Percentiles rank a stretch among this genome's conserved stretches.
phyloP scores from a whole-genome alignment of 2,888 invertebrate genomes.

The Doris montereyensis region DNA sequence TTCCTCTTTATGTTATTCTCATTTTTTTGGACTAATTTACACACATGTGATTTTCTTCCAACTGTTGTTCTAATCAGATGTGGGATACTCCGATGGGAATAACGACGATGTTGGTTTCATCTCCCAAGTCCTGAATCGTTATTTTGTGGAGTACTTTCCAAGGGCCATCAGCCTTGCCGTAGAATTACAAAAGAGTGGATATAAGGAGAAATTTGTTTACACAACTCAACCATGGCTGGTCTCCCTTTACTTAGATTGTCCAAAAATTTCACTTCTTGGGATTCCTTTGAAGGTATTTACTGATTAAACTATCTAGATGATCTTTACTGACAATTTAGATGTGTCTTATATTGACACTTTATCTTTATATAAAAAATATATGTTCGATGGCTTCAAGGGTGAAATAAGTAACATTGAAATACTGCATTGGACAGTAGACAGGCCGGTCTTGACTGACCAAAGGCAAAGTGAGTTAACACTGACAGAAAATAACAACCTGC shows the following conservation, averaged over 20 bases:
- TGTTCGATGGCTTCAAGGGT: background rate
- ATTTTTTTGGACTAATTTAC: too few species aligned
- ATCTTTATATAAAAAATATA: background rate
- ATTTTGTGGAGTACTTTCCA: slow-evolving; percentile 65
- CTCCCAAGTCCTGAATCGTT: slow-evolving; percentile 64
- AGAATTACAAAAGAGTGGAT: slow-evolving; percentile 51
- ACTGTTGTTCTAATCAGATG: slow-evolving; percentile 57
- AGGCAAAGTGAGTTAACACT: too few species aligned
- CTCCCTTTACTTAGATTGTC: slow-evolving; percentile 62
- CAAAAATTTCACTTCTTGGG: slow-evolving; percentile 50
- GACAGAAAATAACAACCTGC: too few species aligned
- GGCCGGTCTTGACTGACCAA: too few species aligned
- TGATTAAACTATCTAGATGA: background rate
- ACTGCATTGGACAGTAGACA: too few species aligned
- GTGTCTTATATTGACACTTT: background rate
- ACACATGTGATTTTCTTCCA: too few species aligned
- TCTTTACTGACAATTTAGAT: background rate
- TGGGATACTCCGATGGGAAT: slow-evolving; percentile 67
- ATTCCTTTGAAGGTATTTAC: slow-evolving; percentile 59
- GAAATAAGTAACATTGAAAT: too few species aligned
- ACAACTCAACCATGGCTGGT: slow-evolving; percentile 71
- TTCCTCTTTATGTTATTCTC: too few species aligned
- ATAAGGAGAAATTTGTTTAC: slow-evolving; percentile 62
- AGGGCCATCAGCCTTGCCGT: slow-evolving; percentile 56
- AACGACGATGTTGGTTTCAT: slow-evolving; percentile 56